phyloP scores from a whole-genome alignment of 2,113 vertebrate genomes.

The Datnioides undecimradiatus region DNA sequence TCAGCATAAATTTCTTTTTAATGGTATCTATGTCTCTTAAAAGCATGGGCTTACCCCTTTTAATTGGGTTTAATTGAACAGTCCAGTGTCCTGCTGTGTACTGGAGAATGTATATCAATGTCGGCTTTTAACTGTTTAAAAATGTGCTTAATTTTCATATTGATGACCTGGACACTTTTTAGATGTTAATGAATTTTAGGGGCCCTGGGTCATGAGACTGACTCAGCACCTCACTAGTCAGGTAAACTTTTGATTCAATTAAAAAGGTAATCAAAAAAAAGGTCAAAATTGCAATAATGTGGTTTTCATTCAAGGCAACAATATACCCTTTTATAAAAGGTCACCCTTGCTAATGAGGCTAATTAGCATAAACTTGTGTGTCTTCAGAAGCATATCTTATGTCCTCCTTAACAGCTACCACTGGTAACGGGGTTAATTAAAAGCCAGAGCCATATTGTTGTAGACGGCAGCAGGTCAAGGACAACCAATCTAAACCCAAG shows the following conservation, averaged over 20 bases:
- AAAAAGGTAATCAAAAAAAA: conserved; percentile 48
- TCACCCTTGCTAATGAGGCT: conserved; percentile 41
- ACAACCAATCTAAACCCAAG: neutral
- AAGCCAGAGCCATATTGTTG: neutral
- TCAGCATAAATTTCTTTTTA: conserved; percentile 7
- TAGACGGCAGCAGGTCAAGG: conserved; percentile 3
- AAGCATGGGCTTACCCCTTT: neutral
- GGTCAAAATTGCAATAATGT: conserved; percentile 12
- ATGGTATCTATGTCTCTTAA: conserved; percentile 7
- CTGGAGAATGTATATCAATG: neutral
- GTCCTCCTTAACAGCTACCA: conserved; percentile 3
- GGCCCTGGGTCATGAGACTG: neutral
- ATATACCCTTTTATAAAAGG: conserved; percentile 37
- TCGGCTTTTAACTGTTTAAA: neutral
- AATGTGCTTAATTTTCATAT: neutral
- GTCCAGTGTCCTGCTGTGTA: neutral
- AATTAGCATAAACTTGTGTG: conserved; percentile 34
- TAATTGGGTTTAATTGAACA: conserved; percentile 21
- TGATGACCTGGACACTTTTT: neutral
- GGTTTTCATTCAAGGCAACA: conserved; percentile 42
- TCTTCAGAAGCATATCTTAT: conserved; percentile 15
- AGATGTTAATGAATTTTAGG: neutral
- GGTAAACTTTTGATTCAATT: conserved; percentile 50
- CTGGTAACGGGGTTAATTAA: conserved; percentile 31
- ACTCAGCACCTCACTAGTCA: conserved; percentile 3